Evolutionary conservation across 2,888 invertebrate species (phyloP), one percentile per base, ranked within the genome.

Genomic region (Gymnoscelis rufifasciata): DNA sequence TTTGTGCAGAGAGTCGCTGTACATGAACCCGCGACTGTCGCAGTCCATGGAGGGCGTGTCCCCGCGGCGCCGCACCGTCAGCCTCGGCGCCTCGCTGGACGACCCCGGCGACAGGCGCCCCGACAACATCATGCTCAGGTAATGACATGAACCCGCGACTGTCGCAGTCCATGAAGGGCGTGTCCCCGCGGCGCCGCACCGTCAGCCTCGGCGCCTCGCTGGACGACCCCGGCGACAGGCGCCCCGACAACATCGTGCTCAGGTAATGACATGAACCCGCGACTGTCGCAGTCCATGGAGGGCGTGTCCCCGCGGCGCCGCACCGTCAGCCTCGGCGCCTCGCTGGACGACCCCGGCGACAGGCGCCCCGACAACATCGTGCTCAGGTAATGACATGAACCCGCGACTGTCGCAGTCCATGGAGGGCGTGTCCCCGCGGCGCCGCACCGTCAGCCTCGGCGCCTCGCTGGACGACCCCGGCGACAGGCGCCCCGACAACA

Each of bases 111-210:
- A 74, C 68, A 75, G 70, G 27, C 66, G 61, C 40, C 57, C 73
- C 1, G 71, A 79, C 14, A 71, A 74, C 3, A 69, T 89, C 19
- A 74, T 88, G 37, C 78, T 86, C 37, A 82, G 80, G 66, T 88
- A n/a, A n/a, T n/a, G n/a, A 90, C 64, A 80, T 88, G 63, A 91
- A 90, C 64, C 89, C 90, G 39, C 80, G 90, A 48, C 65, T 90
- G 56, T 86, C 90, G 1, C 82, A 75, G 50, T 88, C 88, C 3
- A 60, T 56, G 62, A 87, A 87, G 52, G 82, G 83, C 56, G 77
- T 80, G 55, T 83, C 84, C 1, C 83, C 81, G 54, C 79, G 87
- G 1, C 74, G 83, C 3, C 81, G 88, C 64, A 82, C 87, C 51
- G 46, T 70, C 52, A 86, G 86, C 62, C 39, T 66, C 42, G 86